phyloP scores from a whole-genome alignment of 2,113 vertebrate genomes.

The Galemys pyrenaicus region DNA sequence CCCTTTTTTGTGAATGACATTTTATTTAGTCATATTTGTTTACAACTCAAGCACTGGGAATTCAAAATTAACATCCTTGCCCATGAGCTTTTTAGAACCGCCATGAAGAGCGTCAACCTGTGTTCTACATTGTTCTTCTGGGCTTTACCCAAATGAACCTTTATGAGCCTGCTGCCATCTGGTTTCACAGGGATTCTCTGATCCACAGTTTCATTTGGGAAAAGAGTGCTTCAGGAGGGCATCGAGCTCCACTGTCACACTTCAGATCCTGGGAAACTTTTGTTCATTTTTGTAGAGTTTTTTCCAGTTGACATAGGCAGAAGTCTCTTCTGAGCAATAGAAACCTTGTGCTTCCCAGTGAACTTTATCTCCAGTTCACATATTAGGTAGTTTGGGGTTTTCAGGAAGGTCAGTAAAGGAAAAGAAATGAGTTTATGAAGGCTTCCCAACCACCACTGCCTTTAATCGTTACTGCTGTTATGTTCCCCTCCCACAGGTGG shows the following conservation, averaged over 20 bases:
- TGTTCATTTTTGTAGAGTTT: conserved; percentile 94
- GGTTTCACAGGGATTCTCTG: no score
- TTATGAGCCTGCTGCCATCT: conserved; percentile 73
- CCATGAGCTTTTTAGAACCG: conserved; percentile 95
- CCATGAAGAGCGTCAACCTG: conserved; percentile 93
- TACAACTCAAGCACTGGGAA: conserved; percentile 88
- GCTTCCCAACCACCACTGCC: conserved; percentile 93
- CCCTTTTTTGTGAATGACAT: neutral
- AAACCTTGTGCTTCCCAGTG: conserved; percentile 92
- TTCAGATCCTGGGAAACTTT: conserved; percentile 94
- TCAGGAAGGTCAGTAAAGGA: conserved; percentile 94
- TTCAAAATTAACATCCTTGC: conserved; percentile 86
- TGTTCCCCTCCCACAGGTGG: conserved; percentile 90
- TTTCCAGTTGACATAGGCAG: conserved; percentile 93
- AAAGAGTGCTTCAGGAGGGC: no score
- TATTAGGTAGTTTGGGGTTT: conserved; percentile 94
- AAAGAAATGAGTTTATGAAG: conserved; percentile 95
- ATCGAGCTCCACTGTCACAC: conserved; percentile 24
- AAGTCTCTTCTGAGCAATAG: conserved; percentile 93
- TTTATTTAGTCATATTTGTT: conserved; percentile 88
- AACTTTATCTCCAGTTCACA: conserved; percentile 87
- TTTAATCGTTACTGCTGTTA: conserved; percentile 88
- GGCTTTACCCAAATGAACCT: conserved; percentile 94
- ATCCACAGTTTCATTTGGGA: no score
- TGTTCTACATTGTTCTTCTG: conserved; percentile 95